Evolutionary conservation across 2,797 vertebrate species (phyloP).

Genomic region (Paramormyrops hopkinsi): DNA sequence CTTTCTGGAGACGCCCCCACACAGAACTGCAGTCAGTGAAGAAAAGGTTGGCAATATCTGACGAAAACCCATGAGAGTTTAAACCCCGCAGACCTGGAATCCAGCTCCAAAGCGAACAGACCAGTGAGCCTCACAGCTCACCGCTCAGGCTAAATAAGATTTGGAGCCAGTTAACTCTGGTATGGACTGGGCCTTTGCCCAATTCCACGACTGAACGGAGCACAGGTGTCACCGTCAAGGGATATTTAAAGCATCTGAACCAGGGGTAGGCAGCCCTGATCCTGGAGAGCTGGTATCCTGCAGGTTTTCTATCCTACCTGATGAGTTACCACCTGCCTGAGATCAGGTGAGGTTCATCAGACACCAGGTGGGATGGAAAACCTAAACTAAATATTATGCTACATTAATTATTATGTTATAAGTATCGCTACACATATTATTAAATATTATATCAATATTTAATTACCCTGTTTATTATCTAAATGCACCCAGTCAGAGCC

Average conservation of each 20-base stretch:
- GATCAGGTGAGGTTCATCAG: background rate
- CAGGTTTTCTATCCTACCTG: background rate
- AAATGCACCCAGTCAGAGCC: background rate
- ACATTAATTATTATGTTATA: background rate
- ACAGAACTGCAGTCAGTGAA: background rate
- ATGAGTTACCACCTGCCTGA: background rate
- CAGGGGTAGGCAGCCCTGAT: background rate
- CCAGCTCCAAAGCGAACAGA: background rate
- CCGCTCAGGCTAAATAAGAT: background rate
- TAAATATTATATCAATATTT: background rate
- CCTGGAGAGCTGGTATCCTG: background rate
- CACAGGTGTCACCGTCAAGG: background rate
- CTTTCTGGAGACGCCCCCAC: background rate
- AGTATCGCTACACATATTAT: background rate
- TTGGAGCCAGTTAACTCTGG: background rate
- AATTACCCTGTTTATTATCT: background rate
- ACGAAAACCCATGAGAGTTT: background rate
- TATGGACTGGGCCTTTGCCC: background rate
- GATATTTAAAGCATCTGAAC: background rate
- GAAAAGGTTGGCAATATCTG: background rate
- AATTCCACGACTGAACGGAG: background rate
- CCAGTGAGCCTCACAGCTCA: background rate
- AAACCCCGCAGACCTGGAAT: background rate
- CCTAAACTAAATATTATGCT: background rate
- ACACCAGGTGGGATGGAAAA: background rate